Evolutionary conservation across 1,140 invertebrate genomes (phyloP).

Genomic region (Zaprionus vittiger): DNA sequence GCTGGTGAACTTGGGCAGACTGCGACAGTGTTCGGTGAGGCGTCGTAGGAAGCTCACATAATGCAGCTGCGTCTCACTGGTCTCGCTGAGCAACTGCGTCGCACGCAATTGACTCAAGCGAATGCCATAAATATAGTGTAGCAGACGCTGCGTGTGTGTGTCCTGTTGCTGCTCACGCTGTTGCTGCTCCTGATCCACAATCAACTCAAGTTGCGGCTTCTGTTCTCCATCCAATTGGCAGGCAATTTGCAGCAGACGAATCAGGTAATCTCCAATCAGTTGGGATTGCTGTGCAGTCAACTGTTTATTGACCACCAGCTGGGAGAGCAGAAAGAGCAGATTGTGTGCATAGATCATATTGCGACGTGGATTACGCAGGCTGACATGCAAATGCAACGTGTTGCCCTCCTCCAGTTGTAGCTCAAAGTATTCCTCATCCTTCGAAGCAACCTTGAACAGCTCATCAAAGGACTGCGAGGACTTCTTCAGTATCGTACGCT

Average conservation of each 20-base stretch:
- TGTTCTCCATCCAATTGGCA: slow-evolving; percentile 47
- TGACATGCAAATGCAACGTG: slow-evolving; percentile 34
- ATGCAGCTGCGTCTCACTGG: slow-evolving; percentile 46
- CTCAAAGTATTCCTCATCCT: slow-evolving; percentile 40
- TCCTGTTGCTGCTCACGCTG: slow-evolving; percentile 30
- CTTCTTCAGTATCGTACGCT: slow-evolving; percentile 35
- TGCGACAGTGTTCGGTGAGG: slow-evolving; percentile 56
- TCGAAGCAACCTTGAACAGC: slow-evolving; percentile 39
- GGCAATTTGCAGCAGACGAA: slow-evolving; percentile 64
- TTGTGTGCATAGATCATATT: slow-evolving; percentile 75
- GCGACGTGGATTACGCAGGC: slow-evolving; percentile 58
- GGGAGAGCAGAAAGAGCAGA: slow-evolving; percentile 56
- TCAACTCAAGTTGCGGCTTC: background rate
- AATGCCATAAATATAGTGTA: slow-evolving; percentile 74
- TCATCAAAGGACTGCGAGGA: slow-evolving; percentile 39
- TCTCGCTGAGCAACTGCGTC: slow-evolving; percentile 60
- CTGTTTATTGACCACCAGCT: slow-evolving; percentile 47
- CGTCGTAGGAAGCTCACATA: slow-evolving; percentile 66
- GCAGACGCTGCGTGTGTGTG: slow-evolving; percentile 47
- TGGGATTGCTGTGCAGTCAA: slow-evolving; percentile 54
- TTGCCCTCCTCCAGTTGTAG: slow-evolving; percentile 62
- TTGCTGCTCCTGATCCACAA: slow-evolving; percentile 20
- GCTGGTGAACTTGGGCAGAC: slow-evolving; percentile 47
- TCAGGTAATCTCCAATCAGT: slow-evolving; percentile 55
- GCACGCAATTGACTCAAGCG: slow-evolving; percentile 59